Conservation (phyloP, 1,140 invertebrate species). For the Ylistrum balloti region DNA sequence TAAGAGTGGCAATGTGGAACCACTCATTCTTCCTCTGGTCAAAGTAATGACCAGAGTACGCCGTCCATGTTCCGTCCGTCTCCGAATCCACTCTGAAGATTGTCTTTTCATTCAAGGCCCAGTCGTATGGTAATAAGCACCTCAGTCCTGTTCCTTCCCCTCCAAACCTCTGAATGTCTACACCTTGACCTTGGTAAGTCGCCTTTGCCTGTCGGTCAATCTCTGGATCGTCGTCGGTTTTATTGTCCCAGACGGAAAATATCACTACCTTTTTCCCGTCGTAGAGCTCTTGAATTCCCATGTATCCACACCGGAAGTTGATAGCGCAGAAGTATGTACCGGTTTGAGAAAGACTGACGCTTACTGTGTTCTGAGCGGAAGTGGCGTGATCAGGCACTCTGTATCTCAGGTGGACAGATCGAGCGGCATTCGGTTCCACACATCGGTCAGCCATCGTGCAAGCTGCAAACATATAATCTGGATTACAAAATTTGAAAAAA, state of each 20-base stretch:
- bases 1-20: constrained; percentile 44
- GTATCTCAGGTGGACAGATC: constrained; percentile 48
- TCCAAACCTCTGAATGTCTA: constrained; percentile 50
- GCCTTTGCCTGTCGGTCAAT: constrained; percentile 44
- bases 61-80: constrained; percentile 31
- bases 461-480: not conserved
- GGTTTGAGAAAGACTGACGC: constrained; percentile 37
- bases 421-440: constrained; percentile 44
- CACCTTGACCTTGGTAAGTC: constrained; percentile 43
- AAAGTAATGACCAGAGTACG: constrained; percentile 45
- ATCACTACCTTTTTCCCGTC: constrained; percentile 46
- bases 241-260: constrained; percentile 55
- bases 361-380: not conserved
- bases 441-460: not conserved
- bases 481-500: too few relatives aligned
- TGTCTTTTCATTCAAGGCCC: constrained; percentile 41
- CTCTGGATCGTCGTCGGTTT: constrained; percentile 41
- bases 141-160: constrained; percentile 46
- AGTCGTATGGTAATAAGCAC: constrained; percentile 44
- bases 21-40: not conserved
- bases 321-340: constrained; percentile 53
- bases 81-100: constrained; percentile 43
- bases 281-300: constrained; percentile 46
- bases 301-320: constrained; percentile 48
- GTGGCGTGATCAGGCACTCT: constrained; percentile 22